Base-by-base conservation (phyloP, 2,888 invertebrate species). In the Lasioglossum vierecki region DNA sequence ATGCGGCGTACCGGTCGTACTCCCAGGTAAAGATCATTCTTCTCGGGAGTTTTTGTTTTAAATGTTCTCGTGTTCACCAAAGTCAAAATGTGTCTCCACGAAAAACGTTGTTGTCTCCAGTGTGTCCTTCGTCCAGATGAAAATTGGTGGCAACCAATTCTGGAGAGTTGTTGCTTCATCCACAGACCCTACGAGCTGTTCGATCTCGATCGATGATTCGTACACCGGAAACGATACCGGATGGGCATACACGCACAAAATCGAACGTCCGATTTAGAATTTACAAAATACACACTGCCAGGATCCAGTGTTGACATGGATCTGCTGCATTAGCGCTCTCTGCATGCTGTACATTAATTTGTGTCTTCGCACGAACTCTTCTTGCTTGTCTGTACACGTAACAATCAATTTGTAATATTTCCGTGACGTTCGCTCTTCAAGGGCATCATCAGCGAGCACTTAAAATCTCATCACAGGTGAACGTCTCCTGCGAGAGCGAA, bases 1-100 rank as follows among this genome's bases (percentile, higher is more conserved):
- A 83, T 98, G 98, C 92, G 95, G 95, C 22, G 97, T 97, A 18
- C 96, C 97, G 92, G 97, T 97, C 92, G 98, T 95, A 93, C 95
- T 95, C 95, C 96, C 96, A 96, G 96, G 96, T 96, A 96, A 96
- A 95, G 89, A 89, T 88, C 79, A 88, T 80, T 85, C 79, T 88
- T 74, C 81, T 86, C 82, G 90, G 88, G 88, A 90, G 89, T 88
- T 76, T 89, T 30, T 30, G 30, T 84, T 74, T 74, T 91, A 79
- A 89, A 79, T 86, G 88, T 90, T 80, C 83, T 88, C 79, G 80
- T 88, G 82, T 88, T 63, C 75, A 81, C 74, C 80, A 83, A 83
- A 53, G 22, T 44, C 44, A 22, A 60, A 60, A 53, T 80, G 78
- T 88, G 74, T 85, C 60, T 76, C 76, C 80, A 71, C 80, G 83